Conservation (phyloP, 2,797 vertebrate species). For the Rhinoraja longicauda region DNA sequence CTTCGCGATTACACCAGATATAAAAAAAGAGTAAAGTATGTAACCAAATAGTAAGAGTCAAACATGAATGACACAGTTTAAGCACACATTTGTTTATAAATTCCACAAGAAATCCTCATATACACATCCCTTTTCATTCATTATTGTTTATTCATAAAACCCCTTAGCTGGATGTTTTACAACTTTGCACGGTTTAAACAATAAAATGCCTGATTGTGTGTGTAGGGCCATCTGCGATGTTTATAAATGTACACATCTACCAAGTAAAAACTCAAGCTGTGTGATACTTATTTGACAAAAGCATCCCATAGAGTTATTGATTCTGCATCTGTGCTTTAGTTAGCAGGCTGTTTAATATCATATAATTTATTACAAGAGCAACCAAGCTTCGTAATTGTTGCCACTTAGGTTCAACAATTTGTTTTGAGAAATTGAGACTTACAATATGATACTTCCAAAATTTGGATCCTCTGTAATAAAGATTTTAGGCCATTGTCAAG, state of each 20-base stretch:
- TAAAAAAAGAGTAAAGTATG: neutral
- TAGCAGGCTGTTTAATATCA: conserved; percentile 23
- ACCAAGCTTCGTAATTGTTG: conserved; percentile 13
- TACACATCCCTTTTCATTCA: conserved; percentile 7
- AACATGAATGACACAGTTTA: neutral
- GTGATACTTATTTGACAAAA: conserved; percentile 37
- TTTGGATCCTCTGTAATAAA: neutral
- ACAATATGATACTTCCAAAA: neutral
- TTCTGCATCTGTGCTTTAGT: conserved; percentile 33
- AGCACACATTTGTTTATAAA: neutral
- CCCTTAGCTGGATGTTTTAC: conserved; percentile 13
- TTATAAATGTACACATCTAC: conserved; percentile 31
- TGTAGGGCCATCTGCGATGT: conserved; percentile 21
- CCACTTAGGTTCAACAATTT: neutral
- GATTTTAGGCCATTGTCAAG: neutral
- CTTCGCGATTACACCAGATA: neutral
- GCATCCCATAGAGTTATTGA: conserved; percentile 38
- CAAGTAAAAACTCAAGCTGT: conserved; percentile 36
- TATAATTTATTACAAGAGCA: conserved; percentile 30
- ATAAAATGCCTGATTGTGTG: conserved; percentile 37
- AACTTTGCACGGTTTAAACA: conserved; percentile 35
- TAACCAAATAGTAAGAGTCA: neutral
- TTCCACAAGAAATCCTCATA: neutral
- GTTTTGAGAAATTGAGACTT: neutral
- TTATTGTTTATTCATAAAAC: conserved; percentile 27